Conservation (phyloP, 1,140 invertebrate species). For the Drosophila jambulina region DNA sequence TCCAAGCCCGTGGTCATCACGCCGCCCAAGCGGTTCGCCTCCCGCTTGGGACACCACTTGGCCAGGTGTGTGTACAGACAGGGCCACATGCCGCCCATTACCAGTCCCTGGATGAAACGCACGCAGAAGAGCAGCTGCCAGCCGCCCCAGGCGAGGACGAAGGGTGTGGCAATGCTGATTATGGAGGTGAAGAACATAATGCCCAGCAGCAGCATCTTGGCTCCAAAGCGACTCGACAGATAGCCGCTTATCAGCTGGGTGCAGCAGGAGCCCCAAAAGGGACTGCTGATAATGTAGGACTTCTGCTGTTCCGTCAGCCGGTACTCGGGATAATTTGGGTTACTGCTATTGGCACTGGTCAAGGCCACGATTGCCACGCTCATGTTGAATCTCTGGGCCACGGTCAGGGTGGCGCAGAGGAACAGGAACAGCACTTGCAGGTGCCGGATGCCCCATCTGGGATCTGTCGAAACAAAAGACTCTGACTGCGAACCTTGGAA, state of each 20-base stretch:
- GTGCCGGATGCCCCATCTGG: slow-evolving; percentile 85
- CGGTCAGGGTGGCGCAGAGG: slow-evolving; percentile 87
- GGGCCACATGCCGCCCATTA: slow-evolving; percentile 92
- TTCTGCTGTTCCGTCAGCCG: slow-evolving; percentile 86
- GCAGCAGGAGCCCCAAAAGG: slow-evolving; percentile 88
- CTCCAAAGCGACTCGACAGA: slow-evolving; percentile 88
- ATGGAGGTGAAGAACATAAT: slow-evolving; percentile 84
- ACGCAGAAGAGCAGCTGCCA: slow-evolving; percentile 87
- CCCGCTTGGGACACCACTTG: slow-evolving; percentile 86
- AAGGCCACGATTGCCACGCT: slow-evolving; percentile 81
- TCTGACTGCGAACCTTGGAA: slow-evolving; percentile 14
- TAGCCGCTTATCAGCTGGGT: slow-evolving; percentile 89
- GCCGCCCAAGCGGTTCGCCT: slow-evolving; percentile 87
- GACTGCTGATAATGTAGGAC: slow-evolving; percentile 87
- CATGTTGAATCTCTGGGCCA: slow-evolving; percentile 85
- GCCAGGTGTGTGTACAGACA: slow-evolving; percentile 88
- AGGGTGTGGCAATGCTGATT: slow-evolving; percentile 85
- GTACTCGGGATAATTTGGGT: slow-evolving; percentile 74
- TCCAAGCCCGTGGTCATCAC: slow-evolving; percentile 88
- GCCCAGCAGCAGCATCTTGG: slow-evolving; percentile 88
- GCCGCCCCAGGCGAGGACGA: slow-evolving; percentile 78
- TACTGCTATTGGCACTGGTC: slow-evolving; percentile 73
- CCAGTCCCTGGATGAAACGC: slow-evolving; percentile 91
- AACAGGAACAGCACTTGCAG: slow-evolving; percentile 88
- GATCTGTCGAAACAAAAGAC: slow-evolving; percentile 21